Conservation (phyloP, 1,140 invertebrate genomes). For the Thrips palmi region DNA sequence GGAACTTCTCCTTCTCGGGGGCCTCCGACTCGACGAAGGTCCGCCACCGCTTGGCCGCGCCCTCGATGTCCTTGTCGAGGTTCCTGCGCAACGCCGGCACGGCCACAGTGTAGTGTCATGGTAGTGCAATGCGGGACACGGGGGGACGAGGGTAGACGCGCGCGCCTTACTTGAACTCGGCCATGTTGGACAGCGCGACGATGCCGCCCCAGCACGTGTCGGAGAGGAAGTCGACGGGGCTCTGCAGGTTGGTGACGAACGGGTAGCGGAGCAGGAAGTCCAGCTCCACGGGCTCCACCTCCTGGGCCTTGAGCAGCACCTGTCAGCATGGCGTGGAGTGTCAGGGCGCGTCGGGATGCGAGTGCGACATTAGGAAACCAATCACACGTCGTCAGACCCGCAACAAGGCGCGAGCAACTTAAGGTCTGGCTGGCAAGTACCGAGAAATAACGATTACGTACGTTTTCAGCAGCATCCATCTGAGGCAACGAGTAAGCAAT, state of each 20-base stretch:
- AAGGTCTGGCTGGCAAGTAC: too few species aligned
- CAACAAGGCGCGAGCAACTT: too few species aligned
- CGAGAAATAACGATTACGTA: too few species aligned
- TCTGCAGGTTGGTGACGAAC: slow-evolving; percentile 36
- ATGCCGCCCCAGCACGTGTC: slow-evolving; percentile 77
- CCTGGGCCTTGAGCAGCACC: slow-evolving; percentile 44
- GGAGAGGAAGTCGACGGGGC: slow-evolving; percentile 73
- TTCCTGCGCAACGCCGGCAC: slow-evolving; percentile 34
- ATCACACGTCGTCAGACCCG: too few species aligned
- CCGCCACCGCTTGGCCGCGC: slow-evolving; percentile 77
- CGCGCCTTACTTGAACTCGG: slow-evolving; percentile 44
- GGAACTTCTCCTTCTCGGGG: slow-evolving; percentile 85
- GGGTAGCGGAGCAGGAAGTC: slow-evolving; percentile 79
- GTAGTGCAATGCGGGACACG: too few species aligned
- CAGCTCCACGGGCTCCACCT: slow-evolving; percentile 50
- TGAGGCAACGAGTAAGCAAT: too few species aligned
- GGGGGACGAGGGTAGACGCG: background rate
- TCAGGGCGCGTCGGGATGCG: too few species aligned
- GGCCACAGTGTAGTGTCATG: too few species aligned
- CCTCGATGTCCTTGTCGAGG: slow-evolving; percentile 83
- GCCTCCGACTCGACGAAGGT: slow-evolving; percentile 81
- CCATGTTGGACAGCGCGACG: slow-evolving; percentile 51
- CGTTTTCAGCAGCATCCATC: too few species aligned
- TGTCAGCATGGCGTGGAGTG: too few species aligned
- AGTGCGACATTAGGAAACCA: too few species aligned